These are phyloP conservation scores for Callyntrura sp. DNA, from an alignment of 2,888 invertebrate species.

Conservation along the genomic window DNA sequence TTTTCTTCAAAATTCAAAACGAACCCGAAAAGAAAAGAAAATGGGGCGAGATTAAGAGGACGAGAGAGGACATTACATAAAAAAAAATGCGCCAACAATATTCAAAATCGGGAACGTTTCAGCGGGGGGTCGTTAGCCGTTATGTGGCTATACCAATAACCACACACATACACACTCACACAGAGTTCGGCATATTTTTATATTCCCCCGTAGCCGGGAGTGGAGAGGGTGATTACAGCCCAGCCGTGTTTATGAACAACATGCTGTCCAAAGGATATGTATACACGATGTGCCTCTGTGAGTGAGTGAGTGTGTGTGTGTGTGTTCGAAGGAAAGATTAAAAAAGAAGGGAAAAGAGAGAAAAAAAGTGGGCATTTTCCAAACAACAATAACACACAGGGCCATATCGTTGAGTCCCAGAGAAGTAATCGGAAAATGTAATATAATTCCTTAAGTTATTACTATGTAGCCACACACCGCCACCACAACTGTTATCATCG, in stretches of 20 bases:
- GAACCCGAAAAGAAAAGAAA: neutral
- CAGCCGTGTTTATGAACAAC: neutral
- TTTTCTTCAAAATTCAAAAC: neutral
- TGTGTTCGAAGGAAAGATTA: too few species aligned
- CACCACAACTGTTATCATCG: constrained; percentile 20
- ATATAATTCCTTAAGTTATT: constrained; percentile 67
- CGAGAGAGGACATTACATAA: constrained; percentile 55
- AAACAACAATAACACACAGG: constrained; percentile 46
- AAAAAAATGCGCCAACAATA: constrained; percentile 54
- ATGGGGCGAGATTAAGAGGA: neutral
- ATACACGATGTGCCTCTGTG: too few species aligned
- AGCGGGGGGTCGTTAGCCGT: constrained; percentile 16
- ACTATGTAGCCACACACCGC: too few species aligned
- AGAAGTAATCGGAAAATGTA: constrained; percentile 68
- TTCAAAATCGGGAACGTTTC: constrained; percentile 21
- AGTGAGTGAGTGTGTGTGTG: neutral
- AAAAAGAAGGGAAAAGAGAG: neutral
- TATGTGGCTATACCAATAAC: neutral
- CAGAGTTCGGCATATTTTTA: neutral
- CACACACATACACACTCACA: neutral
- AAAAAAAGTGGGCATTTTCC: neutral
- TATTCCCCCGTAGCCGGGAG: too few species aligned
- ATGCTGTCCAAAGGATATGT: constrained; percentile 1
- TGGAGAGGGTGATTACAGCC: neutral
- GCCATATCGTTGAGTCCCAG: constrained; percentile 60